A percentile compares a stretch with the other conserved stretches of the same genome.
phyloP scores from a whole-genome alignment of 2,113 vertebrate genomes.

The Notarius lentiginosus region DNA sequence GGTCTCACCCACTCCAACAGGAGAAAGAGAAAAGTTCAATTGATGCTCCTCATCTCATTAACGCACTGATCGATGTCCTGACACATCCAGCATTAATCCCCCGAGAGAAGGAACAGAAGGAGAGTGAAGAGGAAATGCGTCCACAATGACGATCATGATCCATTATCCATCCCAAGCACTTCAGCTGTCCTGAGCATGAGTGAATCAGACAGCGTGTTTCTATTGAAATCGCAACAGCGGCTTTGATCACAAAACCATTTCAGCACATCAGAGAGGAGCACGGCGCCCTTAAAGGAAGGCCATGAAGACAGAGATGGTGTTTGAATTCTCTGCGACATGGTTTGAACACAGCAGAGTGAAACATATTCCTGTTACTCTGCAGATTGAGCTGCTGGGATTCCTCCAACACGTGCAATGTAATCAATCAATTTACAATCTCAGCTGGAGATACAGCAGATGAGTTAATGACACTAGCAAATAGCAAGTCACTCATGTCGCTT shows the following conservation, averaged over 20 bases:
- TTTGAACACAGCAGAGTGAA: not conserved
- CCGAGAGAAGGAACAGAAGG: not conserved
- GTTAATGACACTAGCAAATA: not conserved
- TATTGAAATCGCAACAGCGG: constrained; percentile 6
- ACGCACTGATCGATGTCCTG: constrained; percentile 40
- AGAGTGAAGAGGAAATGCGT: not conserved
- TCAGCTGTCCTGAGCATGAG: constrained; percentile 1
- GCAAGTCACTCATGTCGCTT: too few species aligned
- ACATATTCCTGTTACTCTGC: not conserved
- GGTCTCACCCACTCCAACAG: constrained; percentile 17
- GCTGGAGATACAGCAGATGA: not conserved
- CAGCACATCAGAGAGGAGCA: constrained; percentile 2
- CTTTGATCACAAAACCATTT: constrained; percentile 35
- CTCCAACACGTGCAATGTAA: not conserved
- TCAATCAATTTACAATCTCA: not conserved
- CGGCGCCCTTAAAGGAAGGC: not conserved
- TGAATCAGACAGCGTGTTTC: constrained; percentile 18
- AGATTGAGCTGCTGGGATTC: not conserved
- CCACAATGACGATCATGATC: constrained; percentile 16
- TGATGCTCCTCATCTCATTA: constrained; percentile 44
- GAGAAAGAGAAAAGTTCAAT: constrained; percentile 45
- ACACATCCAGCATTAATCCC: constrained; percentile 29
- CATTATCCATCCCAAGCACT: constrained; percentile 5
- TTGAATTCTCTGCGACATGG: constrained; percentile 7
- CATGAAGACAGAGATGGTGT: constrained; percentile 2